Percentiles rank a stretch among this genome's conserved stretches.
These are phyloP conservation scores for Parauchenoglanis punctatus DNA, from an alignment of 2,797 vertebrate species.

Conservation along the genomic window DNA sequence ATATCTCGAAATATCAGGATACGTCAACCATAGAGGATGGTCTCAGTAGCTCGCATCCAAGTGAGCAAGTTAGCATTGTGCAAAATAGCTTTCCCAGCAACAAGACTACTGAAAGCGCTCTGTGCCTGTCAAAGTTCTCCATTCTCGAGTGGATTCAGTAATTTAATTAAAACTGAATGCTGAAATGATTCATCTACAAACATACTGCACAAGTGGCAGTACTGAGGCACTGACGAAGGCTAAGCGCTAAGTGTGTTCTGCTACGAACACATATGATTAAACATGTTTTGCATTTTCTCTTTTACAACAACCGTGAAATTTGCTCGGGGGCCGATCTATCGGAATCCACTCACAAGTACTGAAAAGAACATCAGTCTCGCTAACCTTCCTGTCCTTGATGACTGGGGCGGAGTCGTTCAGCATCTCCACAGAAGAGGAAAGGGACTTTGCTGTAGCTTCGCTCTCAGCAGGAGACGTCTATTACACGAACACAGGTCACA, in stretches of 20 bases:
- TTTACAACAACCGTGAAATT: not conserved
- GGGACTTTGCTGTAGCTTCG: slow-evolving; percentile 53
- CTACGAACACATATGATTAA: not conserved
- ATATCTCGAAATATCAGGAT: too few species aligned
- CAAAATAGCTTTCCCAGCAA: too few species aligned
- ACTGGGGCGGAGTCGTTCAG: slow-evolving; percentile 74
- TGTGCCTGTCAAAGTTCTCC: too few species aligned
- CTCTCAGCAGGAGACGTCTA: slow-evolving; percentile 71
- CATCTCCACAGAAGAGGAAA: slow-evolving; percentile 63
- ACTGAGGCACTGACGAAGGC: not conserved
- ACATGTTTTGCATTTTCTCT: not conserved
- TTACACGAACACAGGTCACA: not conserved
- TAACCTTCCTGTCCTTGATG: slow-evolving; percentile 71
- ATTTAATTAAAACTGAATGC: not conserved
- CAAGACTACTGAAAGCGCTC: too few species aligned
- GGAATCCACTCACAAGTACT: not conserved
- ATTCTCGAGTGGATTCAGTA: too few species aligned
- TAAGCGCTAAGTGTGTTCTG: not conserved
- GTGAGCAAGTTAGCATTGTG: too few species aligned
- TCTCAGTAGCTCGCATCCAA: too few species aligned
- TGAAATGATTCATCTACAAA: not conserved
- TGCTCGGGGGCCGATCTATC: not conserved
- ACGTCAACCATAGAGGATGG: too few species aligned
- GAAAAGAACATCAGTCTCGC: not conserved
- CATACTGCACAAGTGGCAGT: not conserved